A percentile compares a stretch with the other conserved stretches of the same genome.
These are phyloP conservation scores for Habrosyne pyritoides DNA, from an alignment of 2,888 invertebrate species.

Conservation along the genomic window DNA sequence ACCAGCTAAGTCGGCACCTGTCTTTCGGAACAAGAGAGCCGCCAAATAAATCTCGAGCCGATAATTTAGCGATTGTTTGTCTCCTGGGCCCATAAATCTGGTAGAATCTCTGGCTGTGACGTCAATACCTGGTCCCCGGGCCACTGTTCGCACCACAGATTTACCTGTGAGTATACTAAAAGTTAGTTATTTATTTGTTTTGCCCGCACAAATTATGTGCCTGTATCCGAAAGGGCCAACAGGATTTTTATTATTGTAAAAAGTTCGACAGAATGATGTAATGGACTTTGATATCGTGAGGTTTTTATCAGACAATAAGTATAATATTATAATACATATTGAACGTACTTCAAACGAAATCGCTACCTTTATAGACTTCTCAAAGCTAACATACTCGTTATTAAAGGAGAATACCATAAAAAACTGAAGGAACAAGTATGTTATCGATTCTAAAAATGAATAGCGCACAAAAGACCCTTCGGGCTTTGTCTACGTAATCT, in stretches of 20 bases:
- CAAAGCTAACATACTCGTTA: neutral
- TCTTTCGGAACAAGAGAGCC: slow-evolving; percentile 31
- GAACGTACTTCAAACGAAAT: neutral
- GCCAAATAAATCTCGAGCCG: slow-evolving; percentile 55
- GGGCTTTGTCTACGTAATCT: neutral
- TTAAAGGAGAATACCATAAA: no score
- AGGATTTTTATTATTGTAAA: neutral
- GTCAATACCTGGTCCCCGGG: slow-evolving; percentile 23
- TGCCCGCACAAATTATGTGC: slow-evolving; percentile 51
- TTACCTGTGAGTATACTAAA: slow-evolving; percentile 36
- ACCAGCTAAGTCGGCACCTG: slow-evolving; percentile 47
- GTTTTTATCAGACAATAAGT: neutral
- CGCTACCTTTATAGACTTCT: neutral
- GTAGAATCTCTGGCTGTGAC: slow-evolving; percentile 22
- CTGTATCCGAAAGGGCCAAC: neutral
- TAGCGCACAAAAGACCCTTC: neutral
- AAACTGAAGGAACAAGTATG: neutral
- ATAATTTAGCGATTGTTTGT: slow-evolving; percentile 71
- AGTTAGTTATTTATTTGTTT: slow-evolving; percentile 69
- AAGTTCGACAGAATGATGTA: neutral
- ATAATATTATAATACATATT: neutral
- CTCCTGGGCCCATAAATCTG: slow-evolving; percentile 35
- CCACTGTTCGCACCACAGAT: slow-evolving; percentile 39
- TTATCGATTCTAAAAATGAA: neutral
- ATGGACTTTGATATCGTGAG: neutral